Conservation (phyloP, 1,140 invertebrate genomes). For the Polypedilum pembai region DNA sequence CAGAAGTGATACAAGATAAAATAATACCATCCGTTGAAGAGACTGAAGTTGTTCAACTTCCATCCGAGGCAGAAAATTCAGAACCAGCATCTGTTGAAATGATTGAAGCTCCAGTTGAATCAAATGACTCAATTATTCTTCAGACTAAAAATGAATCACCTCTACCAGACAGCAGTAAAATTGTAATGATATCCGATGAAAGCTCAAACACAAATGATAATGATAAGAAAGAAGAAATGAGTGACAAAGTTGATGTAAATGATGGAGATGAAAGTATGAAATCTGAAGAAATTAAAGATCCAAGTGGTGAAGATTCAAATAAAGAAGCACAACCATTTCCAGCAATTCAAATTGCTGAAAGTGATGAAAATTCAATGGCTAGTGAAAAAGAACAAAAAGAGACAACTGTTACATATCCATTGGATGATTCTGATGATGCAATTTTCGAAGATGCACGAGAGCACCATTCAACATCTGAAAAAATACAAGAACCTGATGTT, state of each 20-base stretch:
- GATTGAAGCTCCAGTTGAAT: not conserved
- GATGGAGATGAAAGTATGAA: not conserved
- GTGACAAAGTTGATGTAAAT: not conserved
- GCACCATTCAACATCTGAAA: not conserved
- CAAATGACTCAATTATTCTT: not conserved
- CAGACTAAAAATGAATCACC: not conserved
- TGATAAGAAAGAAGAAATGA: not conserved
- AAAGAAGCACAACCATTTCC: not conserved
- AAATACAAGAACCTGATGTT: not conserved
- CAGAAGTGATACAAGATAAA: not conserved
- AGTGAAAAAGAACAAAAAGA: slow-evolving; percentile 21
- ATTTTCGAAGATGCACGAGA: not conserved
- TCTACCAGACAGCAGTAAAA: not conserved
- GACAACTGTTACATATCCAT: not conserved
- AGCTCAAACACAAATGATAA: slow-evolving; percentile 20
- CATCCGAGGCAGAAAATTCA: not conserved
- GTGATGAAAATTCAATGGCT: not conserved
- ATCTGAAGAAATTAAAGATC: not conserved
- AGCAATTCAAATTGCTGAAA: not conserved
- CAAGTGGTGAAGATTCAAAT: not conserved
- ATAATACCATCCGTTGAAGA: not conserved
- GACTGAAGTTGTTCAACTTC: not conserved
- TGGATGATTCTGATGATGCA: not conserved
- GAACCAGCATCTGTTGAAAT: not conserved
- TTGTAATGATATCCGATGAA: slow-evolving; percentile 11